Base-by-base conservation (phyloP, 2,797 vertebrate genomes). In the Acanthurus tractus region DNA sequence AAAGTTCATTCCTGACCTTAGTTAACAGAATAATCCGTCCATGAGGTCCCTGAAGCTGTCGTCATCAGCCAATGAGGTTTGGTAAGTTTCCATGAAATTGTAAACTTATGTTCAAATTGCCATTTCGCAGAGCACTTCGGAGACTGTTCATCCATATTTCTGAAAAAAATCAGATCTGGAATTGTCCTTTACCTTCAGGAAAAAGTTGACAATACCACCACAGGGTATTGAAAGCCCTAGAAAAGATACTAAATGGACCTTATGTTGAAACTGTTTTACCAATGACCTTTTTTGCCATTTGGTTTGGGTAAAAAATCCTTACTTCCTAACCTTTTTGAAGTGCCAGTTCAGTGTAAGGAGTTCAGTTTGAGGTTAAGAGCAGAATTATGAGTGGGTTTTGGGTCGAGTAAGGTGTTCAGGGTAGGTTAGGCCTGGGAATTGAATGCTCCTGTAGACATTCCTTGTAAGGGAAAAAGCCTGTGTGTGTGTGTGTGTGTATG, bases 401-500 rank as follows among this genome's bases (percentile, higher is more conserved):
- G 10, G 45, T 76, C 20, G 34, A 58, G 76, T 74, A 79, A 82
- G 78, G 66, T 71, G 62, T 44, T 82, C 59, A 44, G 75, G 63
- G 82, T 44, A 55, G 74, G 74, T 76, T 36, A 54, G 36, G 36
- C 11, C 14, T 1, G 0, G 20, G 64, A 11, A 59, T 38, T 69
- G 22, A 80, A 54, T 64, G 69, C 63, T 42, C 63, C 69, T 63
- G 52, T 56, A 40, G 66, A 69, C 14, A 49, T 76, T 74, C 25
- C 65, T 62, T 4, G 8, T 58, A 73, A 74, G 34, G 23, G 9
- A 15, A 38, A 50, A 63, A 52, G 63, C 29, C 6, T 65, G 49
- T 79, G 72, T 73, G 74, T 70, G 49, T 79, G 70, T 74, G 75
- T 68, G 61, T 58, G 55, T 76, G 67, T 65, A 58, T 15, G 62